Evolutionary conservation across 1,140 invertebrate genomes (phyloP).

Genomic region (Hypothenemus hampei): DNA sequence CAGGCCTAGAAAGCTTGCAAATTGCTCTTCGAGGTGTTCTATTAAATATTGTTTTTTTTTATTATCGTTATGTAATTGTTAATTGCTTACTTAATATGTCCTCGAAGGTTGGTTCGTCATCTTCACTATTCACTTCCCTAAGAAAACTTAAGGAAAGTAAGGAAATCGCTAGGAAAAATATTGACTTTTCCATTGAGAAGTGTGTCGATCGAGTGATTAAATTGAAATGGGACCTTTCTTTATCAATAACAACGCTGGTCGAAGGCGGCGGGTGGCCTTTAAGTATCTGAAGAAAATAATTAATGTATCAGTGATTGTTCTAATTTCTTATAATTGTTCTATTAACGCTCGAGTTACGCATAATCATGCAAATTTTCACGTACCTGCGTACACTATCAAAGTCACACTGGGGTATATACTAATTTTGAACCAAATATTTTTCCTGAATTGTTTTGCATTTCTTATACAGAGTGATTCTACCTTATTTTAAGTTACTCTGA

Average conservation of each 20-base stretch:
- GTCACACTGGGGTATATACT: not conserved
- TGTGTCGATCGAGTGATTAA: no score
- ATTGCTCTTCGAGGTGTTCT: slow-evolving; percentile 16
- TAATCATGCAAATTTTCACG: no score
- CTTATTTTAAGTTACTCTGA: no score
- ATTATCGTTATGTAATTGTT: no score
- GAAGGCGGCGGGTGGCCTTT: slow-evolving; percentile 5
- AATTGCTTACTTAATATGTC: slow-evolving; percentile 5
- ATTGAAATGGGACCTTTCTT: not conserved
- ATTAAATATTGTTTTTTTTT: not conserved
- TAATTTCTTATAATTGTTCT: slow-evolving; percentile 7
- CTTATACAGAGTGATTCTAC: no score
- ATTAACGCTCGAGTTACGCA: not conserved
- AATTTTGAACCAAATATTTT: no score
- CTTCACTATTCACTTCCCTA: not conserved
- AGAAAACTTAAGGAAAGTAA: not conserved
- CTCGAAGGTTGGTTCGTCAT: slow-evolving; percentile 1
- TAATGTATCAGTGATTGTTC: slow-evolving; percentile 12
- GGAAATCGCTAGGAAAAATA: not conserved
- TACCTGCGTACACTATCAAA: not conserved
- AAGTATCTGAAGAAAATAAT: not conserved
- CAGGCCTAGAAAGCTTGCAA: slow-evolving; percentile 4
- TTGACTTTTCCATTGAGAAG: not conserved
- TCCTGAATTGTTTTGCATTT: no score
- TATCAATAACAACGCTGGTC: no score